Base-by-base conservation (phyloP, 1,140 invertebrate species). In the Bombus confusus region DNA sequence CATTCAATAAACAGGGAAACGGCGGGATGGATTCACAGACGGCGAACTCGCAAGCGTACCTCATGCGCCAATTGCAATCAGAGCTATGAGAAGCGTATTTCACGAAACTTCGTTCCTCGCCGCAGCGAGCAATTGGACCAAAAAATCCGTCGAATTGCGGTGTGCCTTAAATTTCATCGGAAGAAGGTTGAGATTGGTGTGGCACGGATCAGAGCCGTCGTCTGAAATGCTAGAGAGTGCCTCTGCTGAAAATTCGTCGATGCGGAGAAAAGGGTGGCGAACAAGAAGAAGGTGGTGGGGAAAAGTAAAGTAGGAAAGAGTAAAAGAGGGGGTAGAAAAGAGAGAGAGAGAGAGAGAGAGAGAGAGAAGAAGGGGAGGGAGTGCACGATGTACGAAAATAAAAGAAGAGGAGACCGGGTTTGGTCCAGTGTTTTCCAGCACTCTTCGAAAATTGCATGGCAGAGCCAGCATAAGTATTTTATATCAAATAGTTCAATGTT, bases 401-500 rank as follows among this genome's bases (percentile, higher is more conserved):
- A 37, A 34, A 41, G 41, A 64, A 64, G 39, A 66, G 71, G 9
- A n/a, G 25, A 57, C 34, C 12, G 43, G 15, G 79, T 66, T 71
- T 72, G 79, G 86, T 90, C 86, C 84, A 87, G 85, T 91, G 90
- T 91, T 91, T 90, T 91, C 87, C 87, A 88, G 87, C 90, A 92
- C 92, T 93, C 90, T 88, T 91, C 86, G 89, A 76, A 92, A 92
- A 93, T 92, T 92, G 92, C 91, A 87, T 89, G 87, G 85, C 91
- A 88, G 87, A 91, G 88, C 87, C 87, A 88, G 86, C 85, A 88
- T 87, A 80, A 90, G 90, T 92, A 92, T 93, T 92, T 91, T 91
- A 90, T 90, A 90, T 91, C 88, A 93, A 92, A 92, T 90, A 91
- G 89, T 91, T 92, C 91, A 93, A 91, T 92, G 90, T 90, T 91